Evolutionary conservation across 2,113 vertebrate genomes (phyloP).

Genomic region (Cheirogaleus medius): DNA sequence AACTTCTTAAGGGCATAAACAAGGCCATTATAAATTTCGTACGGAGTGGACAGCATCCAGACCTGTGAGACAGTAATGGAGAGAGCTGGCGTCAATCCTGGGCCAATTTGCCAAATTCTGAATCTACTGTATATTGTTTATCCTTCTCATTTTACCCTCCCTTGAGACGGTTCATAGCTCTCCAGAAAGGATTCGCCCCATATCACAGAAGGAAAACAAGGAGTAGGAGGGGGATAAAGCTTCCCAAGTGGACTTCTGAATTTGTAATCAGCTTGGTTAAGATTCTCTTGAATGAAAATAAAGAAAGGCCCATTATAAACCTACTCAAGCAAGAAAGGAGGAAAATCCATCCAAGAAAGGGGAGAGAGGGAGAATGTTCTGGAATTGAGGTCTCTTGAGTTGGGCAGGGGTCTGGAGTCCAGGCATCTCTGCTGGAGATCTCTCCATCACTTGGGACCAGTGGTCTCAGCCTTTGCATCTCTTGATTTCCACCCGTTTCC

Average conservation of each 20-base stretch:
- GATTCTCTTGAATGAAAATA: not conserved
- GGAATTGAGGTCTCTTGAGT: not conserved
- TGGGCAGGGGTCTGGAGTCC: not conserved
- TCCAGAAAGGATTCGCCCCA: not conserved
- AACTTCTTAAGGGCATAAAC: conserved; percentile 28
- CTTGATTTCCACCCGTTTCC: not conserved
- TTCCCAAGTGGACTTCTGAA: not conserved
- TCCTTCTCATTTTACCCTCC: not conserved
- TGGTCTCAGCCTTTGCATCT: not conserved
- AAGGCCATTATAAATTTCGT: conserved; percentile 58
- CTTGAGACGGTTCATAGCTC: not conserved
- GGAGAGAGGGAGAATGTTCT: not conserved
- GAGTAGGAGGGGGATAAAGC: not conserved
- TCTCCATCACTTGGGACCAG: not conserved
- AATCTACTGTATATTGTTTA: conserved; percentile 26
- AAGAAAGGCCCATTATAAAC: not conserved
- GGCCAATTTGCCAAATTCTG: conserved; percentile 23
- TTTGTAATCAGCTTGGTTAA: not conserved
- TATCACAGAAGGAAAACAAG: not conserved
- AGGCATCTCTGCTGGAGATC: not conserved
- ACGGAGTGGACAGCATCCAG: conserved; percentile 32
- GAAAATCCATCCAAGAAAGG: too few relatives aligned
- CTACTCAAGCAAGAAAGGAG: not conserved
- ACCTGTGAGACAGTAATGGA: not conserved
- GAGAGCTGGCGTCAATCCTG: not conserved